Percentiles rank a stretch among this genome's conserved stretches.
phyloP scores from a whole-genome alignment of 2,797 vertebrate genomes.

The Stomatorhinus walkeri region DNA sequence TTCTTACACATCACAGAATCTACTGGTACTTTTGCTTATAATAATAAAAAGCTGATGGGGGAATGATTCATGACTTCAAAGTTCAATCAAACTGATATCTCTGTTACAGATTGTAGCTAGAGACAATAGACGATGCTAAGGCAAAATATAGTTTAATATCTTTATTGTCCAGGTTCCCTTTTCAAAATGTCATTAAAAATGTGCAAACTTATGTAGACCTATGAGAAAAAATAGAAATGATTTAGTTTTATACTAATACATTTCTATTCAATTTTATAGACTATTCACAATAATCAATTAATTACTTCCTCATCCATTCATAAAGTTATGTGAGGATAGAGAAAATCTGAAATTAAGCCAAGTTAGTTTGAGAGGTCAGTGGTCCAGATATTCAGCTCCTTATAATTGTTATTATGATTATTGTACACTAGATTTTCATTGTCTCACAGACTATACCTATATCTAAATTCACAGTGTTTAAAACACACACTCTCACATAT shows the following conservation, averaged over 20 bases:
- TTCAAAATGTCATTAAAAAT: not conserved
- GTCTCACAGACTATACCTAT: not conserved
- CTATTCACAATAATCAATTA: constrained; percentile 25
- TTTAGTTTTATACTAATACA: not conserved
- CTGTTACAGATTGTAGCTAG: not conserved
- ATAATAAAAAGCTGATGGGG: not conserved
- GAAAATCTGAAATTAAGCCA: not conserved
- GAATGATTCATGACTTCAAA: not conserved
- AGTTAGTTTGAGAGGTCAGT: constrained; percentile 31
- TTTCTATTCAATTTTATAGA: constrained; percentile 9
- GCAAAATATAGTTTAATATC: not conserved
- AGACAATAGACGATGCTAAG: not conserved
- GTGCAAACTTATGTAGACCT: not conserved
- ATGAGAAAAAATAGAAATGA: not conserved
- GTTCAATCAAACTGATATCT: not conserved
- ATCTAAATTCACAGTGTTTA: not conserved
- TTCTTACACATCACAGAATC: not conserved
- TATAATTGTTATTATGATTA: not conserved
- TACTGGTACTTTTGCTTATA: not conserved
- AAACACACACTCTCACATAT: not conserved
- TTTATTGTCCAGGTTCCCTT: not conserved
- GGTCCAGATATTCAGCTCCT: constrained; percentile 13
- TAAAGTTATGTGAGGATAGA: not conserved
- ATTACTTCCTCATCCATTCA: constrained; percentile 31
- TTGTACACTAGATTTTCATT: not conserved